Conservation (phyloP, 2,113 vertebrate species). For the Poecilia latipinna region DNA sequence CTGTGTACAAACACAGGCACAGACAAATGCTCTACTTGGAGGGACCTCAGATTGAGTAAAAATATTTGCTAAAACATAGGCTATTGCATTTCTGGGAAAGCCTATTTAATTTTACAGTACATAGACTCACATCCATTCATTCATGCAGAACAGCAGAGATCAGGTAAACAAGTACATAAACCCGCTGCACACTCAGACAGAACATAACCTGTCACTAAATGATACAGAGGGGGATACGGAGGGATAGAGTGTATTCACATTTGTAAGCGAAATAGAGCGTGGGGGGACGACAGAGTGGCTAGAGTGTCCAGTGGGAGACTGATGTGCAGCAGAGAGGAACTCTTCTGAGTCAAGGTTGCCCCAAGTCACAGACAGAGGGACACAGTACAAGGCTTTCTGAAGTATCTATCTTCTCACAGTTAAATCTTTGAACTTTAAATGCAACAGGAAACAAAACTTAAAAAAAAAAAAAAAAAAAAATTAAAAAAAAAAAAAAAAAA, state of each 20-base stretch:
- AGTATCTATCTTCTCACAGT: not conserved
- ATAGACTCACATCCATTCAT: slow-evolving; percentile 12
- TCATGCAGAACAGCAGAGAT: slow-evolving; percentile 8
- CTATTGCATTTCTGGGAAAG: slow-evolving; percentile 28
- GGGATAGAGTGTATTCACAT: slow-evolving; percentile 62
- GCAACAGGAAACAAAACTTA: not conserved
- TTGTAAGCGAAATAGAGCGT: slow-evolving; percentile 66
- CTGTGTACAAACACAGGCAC: not conserved
- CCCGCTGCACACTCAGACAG: slow-evolving; percentile 4
- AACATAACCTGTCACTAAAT: slow-evolving; percentile 38
- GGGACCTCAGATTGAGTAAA: slow-evolving; percentile 28
- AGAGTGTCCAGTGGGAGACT: slow-evolving; percentile 56
- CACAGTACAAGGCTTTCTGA: slow-evolving; percentile 27
- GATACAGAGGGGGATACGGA: slow-evolving; percentile 32
- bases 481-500: too few species aligned
- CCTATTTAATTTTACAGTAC: slow-evolving; percentile 31
- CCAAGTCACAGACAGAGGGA: slow-evolving; percentile 29
- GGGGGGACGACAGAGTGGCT: slow-evolving; percentile 59
- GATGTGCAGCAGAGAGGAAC: slow-evolving; percentile 68
- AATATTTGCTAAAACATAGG: slow-evolving; percentile 32
- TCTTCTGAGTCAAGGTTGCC: slow-evolving; percentile 54
- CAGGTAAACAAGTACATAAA: slow-evolving; percentile 8
- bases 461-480: too few species aligned
- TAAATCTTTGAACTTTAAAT: not conserved
- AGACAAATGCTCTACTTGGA: slow-evolving; percentile 18